Conservation (phyloP, 2,797 vertebrate genomes). For the Sternarchorhynchus goeldii region DNA sequence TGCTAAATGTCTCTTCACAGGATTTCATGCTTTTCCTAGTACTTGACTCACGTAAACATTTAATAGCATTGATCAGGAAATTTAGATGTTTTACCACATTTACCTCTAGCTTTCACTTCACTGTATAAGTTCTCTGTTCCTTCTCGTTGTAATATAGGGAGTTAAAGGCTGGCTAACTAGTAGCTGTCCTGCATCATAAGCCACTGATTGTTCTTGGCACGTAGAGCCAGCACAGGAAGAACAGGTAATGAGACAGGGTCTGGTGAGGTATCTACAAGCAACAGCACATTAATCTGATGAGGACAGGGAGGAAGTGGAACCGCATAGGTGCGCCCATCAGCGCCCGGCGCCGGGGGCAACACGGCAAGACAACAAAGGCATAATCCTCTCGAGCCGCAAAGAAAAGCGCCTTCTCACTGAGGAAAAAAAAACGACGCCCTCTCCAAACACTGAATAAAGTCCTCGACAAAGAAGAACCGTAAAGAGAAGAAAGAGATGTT, state of each 20-base stretch:
- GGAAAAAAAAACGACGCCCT: not conserved
- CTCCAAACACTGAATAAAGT: slow-evolving; percentile 28
- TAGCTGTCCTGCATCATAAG: too few relatives aligned
- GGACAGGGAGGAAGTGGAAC: not conserved
- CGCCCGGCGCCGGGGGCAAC: slow-evolving; percentile 3
- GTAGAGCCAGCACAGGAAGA: not conserved
- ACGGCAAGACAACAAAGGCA: not conserved
- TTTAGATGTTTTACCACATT: slow-evolving; percentile 13
- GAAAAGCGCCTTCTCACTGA: not conserved
- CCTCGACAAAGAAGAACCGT: not conserved
- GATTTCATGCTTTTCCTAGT: slow-evolving; percentile 15
- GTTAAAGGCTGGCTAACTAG: not conserved
- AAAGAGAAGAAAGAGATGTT: not conserved
- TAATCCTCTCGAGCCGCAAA: not conserved
- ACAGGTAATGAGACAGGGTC: not conserved
- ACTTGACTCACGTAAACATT: slow-evolving; percentile 22
- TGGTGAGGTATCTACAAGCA: not conserved
- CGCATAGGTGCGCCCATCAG: not conserved
- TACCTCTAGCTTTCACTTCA: not conserved
- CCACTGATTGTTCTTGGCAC: too few relatives aligned
- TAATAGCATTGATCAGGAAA: not conserved
- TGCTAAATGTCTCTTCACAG: slow-evolving; percentile 31
- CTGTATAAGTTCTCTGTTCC: not conserved
- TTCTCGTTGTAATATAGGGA: not conserved
- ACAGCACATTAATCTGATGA: not conserved